Conservation (phyloP, 2,888 invertebrate genomes). For the Pharmacophagus antenor region DNA sequence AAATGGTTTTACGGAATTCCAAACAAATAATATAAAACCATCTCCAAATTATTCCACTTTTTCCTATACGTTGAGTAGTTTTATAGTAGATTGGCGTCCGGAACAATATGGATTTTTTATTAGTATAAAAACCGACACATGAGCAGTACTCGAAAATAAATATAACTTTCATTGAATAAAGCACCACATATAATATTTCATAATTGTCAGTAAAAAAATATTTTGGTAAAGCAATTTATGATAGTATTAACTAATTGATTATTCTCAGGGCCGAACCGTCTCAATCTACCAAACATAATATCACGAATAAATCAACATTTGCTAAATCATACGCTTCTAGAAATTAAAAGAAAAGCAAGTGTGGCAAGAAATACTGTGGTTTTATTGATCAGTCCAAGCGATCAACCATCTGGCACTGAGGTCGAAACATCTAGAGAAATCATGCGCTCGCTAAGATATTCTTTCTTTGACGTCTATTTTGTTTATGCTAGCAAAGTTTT, state of each 20-base stretch:
- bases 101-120: too few species aligned
- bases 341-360: slow-evolving; percentile 52
- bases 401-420: slow-evolving; percentile 68
- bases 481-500: slow-evolving; percentile 72
- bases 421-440: slow-evolving; percentile 59
- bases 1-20: too few species aligned
- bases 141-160: too few species aligned
- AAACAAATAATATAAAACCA: too few species aligned
- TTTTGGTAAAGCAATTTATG: background rate
- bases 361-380: slow-evolving; percentile 75
- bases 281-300: slow-evolving; percentile 74
- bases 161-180: too few species aligned
- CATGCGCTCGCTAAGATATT: slow-evolving; percentile 65
- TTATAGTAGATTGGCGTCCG: too few species aligned
- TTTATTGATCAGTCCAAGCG: slow-evolving; percentile 74
- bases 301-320: slow-evolving; percentile 70
- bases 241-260: background rate
- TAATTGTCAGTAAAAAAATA: too few species aligned
- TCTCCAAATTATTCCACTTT: too few species aligned
- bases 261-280: slow-evolving; percentile 76
- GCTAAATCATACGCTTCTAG: slow-evolving; percentile 62
- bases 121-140: too few species aligned
- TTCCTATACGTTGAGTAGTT: too few species aligned
- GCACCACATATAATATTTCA: too few species aligned
- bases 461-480: slow-evolving; percentile 78